These are phyloP conservation scores for Stomorhina lunata DNA, from an alignment of 2,888 invertebrate species.

Conservation along the genomic window DNA sequence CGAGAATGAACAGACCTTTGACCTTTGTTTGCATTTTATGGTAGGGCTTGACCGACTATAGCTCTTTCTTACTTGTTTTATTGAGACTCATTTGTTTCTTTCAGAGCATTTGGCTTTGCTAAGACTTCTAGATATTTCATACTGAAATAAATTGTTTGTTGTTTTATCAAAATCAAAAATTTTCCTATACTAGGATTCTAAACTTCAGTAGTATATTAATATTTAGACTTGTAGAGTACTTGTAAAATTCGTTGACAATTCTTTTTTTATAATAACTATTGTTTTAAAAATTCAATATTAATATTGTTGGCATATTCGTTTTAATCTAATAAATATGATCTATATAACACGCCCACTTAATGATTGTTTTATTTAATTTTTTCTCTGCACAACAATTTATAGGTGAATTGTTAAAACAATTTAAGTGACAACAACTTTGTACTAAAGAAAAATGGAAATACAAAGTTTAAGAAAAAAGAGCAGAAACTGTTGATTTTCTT, in stretches of 20 bases:
- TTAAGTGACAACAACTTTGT: constrained; percentile 14
- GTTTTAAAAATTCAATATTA: constrained; percentile 23
- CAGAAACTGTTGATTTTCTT: constrained; percentile 68
- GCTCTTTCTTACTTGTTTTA: no score
- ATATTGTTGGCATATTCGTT: constrained; percentile 66
- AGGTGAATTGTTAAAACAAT: constrained; percentile 40
- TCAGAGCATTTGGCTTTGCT: no score
- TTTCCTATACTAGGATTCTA: no score
- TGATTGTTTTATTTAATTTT: constrained; percentile 50
- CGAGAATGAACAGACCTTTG: no score
- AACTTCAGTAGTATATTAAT: no score
- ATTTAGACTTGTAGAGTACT: neutral
- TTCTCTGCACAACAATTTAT: neutral
- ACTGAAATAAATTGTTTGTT: no score
- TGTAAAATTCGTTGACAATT: neutral
- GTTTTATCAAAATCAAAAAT: no score
- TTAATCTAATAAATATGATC: constrained; percentile 75
- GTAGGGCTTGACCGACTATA: no score
- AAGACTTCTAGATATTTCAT: no score
- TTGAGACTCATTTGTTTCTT: no score
- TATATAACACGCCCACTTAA: constrained; percentile 72
- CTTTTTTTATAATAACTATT: neutral
- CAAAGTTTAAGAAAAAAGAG: constrained; percentile 70
- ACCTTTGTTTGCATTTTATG: no score
- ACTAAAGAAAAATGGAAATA: constrained; percentile 26